These are phyloP conservation scores for Muscicapa comitata DNA, from an alignment of 2,797 vertebrate genomes.

Conservation along the genomic window DNA sequence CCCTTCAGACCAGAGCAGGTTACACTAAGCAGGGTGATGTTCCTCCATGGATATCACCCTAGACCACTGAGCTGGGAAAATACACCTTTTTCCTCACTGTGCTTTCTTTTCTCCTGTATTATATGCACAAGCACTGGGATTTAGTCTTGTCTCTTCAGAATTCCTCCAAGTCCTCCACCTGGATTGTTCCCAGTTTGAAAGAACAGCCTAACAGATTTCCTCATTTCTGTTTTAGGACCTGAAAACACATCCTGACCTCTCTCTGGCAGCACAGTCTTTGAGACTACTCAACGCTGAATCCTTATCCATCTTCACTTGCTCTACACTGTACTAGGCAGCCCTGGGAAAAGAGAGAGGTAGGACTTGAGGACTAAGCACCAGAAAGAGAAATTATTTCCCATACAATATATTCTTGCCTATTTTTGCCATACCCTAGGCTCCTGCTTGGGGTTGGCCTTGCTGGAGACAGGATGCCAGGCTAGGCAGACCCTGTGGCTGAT, in stretches of 20 bases:
- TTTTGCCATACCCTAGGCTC: neutral
- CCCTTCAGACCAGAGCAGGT: neutral
- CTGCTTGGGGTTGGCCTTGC: neutral
- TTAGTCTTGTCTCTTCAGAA: neutral
- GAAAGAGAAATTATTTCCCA: neutral
- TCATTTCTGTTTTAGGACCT: neutral
- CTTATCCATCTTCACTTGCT: neutral
- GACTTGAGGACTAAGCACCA: neutral
- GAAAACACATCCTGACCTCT: neutral
- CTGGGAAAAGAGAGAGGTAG: neutral
- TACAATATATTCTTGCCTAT: neutral
- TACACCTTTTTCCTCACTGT: fast-evolving
- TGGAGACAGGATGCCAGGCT: neutral
- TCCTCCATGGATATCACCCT: neutral
- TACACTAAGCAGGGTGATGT: neutral
- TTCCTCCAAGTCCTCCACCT: neutral
- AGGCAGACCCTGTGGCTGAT: neutral
- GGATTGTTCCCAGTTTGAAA: neutral
- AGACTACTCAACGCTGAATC: neutral
- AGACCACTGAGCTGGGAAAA: neutral
- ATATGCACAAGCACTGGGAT: neutral
- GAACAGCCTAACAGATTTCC: neutral
- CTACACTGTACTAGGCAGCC: neutral
- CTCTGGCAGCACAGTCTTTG: neutral
- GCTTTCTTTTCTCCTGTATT: neutral